Evolutionary conservation across 2,113 vertebrate species (phyloP), one percentile per base, ranked within the genome.

Genomic region (Syngnathoides biaculeatus): DNA sequence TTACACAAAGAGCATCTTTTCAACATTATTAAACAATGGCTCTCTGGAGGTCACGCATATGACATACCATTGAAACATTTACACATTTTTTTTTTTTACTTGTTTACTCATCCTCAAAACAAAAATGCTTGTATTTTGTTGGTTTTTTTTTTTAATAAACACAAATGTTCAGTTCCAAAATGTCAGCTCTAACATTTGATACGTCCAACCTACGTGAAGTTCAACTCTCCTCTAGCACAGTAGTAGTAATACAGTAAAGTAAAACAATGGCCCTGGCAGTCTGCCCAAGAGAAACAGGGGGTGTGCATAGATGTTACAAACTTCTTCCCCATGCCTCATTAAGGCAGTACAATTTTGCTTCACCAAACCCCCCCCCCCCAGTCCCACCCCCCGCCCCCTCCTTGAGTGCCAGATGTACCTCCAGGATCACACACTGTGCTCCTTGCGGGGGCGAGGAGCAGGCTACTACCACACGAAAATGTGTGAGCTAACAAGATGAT

Each of bases 131-230:
- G 64, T 74, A 68, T 67, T 65, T 68, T 73, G 64, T 78, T 78
- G 78, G 78, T 75, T 66, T 79, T 80, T 74, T 62, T 56, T 8
- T 26, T 24, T 55, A 24, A 56, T 35, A 35, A 83, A 86, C 82
- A 88, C 81, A 43, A 88, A 84, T 77, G 80, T 93, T 93, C 92
- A 92, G 91, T 95, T 95, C 91, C 93, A 93, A 94, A 96, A 94
- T 87, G 92, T 92, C 52, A 73, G 77, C 79, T 80, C 71, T 65
- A 58, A 60, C 71, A 69, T 65, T 67, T 78, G 65, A 68, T 72
- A 45, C 0, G 10, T 77, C 75, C 69, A 75, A 53, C 77, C 69
- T 64, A 65, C 55, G 24, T 11, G 52, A 77, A 60, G 67, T 70
- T 67, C 92, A 93, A 91, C 72, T 66, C 59, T 62, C 57, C 1